Conservation (phyloP, 2,888 invertebrate species). For the Choreutis nemorana region DNA sequence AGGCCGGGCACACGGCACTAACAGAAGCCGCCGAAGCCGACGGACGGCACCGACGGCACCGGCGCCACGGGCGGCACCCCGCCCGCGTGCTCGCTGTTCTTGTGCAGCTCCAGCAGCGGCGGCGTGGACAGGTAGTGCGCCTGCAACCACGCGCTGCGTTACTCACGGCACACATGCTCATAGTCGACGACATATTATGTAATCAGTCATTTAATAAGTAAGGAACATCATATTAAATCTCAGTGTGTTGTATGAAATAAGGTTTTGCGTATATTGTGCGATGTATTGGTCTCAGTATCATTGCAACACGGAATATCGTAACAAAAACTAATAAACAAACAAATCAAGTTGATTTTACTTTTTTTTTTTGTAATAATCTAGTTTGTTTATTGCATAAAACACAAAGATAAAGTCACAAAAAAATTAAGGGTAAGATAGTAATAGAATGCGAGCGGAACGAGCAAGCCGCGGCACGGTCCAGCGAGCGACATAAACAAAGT, state of each 20-base stretch:
- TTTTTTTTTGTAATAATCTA: no score
- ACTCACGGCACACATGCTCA: background rate
- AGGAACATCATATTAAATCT: no score
- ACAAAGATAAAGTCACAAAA: no score
- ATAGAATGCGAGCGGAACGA: slow-evolving; percentile 5
- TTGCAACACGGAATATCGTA: no score
- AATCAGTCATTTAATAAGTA: slow-evolving; percentile 5
- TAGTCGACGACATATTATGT: slow-evolving; percentile 2
- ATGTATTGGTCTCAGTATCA: no score
- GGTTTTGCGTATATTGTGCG: no score
- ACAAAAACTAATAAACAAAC: no score
- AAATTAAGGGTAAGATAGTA: no score
- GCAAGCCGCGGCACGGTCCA: slow-evolving; percentile 4
- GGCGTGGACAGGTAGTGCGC: slow-evolving; percentile 51
- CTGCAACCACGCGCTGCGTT: slow-evolving; percentile 24
- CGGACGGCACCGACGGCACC: slow-evolving; percentile 52
- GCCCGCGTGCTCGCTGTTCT: slow-evolving; percentile 37
- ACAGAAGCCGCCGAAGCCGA: slow-evolving; percentile 61
- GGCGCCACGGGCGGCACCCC: slow-evolving; percentile 35
- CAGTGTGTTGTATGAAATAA: no score
- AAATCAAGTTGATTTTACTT: no score
- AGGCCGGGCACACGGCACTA: slow-evolving; percentile 23
- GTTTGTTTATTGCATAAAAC: no score
- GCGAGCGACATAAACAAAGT: no score
- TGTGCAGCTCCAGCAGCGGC: slow-evolving; percentile 53